Evolutionary conservation across 35 echinoderm and acorn worm species (phyloP), one percentile per base, ranked within the genome.

Genomic region (Hemicentrotus pulcherrimus): DNA sequence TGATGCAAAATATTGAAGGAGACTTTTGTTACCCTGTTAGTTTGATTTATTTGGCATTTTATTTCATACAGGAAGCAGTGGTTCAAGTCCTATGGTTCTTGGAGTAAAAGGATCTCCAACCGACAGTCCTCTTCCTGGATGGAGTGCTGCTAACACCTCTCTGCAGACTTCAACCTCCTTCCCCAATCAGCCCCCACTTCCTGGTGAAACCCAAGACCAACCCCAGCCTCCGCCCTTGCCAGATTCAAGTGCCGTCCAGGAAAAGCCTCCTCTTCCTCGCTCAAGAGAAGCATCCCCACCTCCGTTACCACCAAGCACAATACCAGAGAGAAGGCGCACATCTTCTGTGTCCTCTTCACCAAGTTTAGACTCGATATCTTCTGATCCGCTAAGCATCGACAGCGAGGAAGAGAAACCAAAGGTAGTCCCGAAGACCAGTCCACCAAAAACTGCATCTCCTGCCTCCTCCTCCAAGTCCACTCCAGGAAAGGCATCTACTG

Each of bases 181-280:
- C 15, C 94, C 85, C 8, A 91, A 58, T 18, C 28, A 78, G 94
- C 92, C 96, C 8, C 96, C 97, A 46, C 96, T 92, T 32, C 94
- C 91, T 58, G 91, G 46, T 50, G 45, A 47, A 58, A 58, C 92
- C 32, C 97, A 94, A 41, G 95, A 97, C 70, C 95, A 96, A 33
- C 96, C 97, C 18, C 96, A 95, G 31, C 95, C 92, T 55, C 96
- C 95, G 11, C 97, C 96, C 15, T 95, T 95, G 48, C 97, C 97
- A 60, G 95, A 96, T 31, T 12, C 95, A 31, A 94, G 86, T 92
- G 88, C 94, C 86, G 94, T 95, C 52, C 92, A 70, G 88, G 96
- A 97, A 91, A 94, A 91, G 97, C 97, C 97, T 88, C 97, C 95
- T 46, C 48, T 93, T 4, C 91, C 91, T 31, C n/a, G 46, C 30